Conservation (phyloP, 1,140 invertebrate genomes). For the Homarus americanus region DNA sequence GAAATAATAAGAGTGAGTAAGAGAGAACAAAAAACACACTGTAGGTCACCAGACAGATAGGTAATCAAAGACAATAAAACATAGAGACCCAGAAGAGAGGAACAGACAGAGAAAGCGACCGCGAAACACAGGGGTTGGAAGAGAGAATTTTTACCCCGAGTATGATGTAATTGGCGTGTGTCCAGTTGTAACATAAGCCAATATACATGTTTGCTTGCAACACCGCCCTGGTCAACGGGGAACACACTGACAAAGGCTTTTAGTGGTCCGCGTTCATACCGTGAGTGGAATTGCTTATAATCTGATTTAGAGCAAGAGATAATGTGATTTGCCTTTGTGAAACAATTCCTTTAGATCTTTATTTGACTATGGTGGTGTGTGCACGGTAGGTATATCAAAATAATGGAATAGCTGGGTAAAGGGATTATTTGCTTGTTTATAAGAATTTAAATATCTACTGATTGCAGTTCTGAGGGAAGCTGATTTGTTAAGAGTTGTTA, state of each 20-base stretch:
- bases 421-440: background rate
- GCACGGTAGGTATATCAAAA: background rate
- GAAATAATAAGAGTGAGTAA: background rate
- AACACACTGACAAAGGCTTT: background rate
- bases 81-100: background rate
- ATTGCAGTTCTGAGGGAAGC: background rate
- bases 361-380: background rate
- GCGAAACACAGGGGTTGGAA: background rate
- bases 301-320: background rate
- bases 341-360: background rate
- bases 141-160: background rate
- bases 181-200: background rate
- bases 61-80: too few relatives aligned
- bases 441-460: background rate
- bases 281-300: slow-evolving; percentile 1
- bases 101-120: background rate
- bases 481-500: too few relatives aligned
- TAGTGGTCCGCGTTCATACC: background rate
- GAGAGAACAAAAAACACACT: background rate
- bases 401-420: background rate
- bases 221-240: background rate
- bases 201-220: background rate
- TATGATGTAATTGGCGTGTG: background rate
- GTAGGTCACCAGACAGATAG: too few relatives aligned
- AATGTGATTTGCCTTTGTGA: background rate